phyloP scores from a whole-genome alignment of 2,113 vertebrate genomes.

The Malurus alboscapulatus region DNA sequence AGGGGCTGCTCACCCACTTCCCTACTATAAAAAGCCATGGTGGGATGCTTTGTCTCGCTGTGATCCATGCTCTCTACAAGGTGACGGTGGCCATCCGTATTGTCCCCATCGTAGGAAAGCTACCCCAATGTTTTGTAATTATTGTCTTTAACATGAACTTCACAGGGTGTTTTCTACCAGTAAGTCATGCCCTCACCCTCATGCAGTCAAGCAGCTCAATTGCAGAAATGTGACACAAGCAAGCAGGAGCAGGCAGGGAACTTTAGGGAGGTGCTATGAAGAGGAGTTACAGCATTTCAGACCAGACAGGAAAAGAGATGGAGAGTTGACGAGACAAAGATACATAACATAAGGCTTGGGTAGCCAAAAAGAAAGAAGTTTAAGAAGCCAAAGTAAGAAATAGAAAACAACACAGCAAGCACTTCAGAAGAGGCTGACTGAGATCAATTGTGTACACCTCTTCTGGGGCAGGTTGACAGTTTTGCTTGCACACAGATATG shows the following conservation, averaged over 20 bases:
- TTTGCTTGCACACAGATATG: background rate
- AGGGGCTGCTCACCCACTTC: background rate
- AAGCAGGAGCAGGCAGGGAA: background rate
- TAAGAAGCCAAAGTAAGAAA: background rate
- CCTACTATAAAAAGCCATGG: background rate
- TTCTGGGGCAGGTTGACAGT: background rate
- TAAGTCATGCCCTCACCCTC: background rate
- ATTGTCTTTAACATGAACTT: background rate
- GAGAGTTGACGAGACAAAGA: background rate
- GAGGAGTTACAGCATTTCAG: background rate
- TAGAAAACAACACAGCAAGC: background rate
- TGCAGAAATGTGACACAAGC: background rate
- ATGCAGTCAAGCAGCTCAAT: background rate
- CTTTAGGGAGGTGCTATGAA: background rate
- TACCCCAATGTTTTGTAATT: background rate
- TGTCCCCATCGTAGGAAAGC: background rate
- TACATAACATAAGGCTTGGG: background rate
- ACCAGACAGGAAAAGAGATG: background rate
- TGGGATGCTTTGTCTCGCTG: background rate
- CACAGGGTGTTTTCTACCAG: background rate
- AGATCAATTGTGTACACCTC: background rate
- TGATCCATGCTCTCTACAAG: background rate
- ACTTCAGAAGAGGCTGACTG: background rate
- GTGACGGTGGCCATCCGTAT: background rate
- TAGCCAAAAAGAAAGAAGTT: background rate